These are phyloP conservation scores for Lophochroa leadbeateri DNA, from an alignment of 2,113 vertebrate genomes.

Conservation along the genomic window DNA sequence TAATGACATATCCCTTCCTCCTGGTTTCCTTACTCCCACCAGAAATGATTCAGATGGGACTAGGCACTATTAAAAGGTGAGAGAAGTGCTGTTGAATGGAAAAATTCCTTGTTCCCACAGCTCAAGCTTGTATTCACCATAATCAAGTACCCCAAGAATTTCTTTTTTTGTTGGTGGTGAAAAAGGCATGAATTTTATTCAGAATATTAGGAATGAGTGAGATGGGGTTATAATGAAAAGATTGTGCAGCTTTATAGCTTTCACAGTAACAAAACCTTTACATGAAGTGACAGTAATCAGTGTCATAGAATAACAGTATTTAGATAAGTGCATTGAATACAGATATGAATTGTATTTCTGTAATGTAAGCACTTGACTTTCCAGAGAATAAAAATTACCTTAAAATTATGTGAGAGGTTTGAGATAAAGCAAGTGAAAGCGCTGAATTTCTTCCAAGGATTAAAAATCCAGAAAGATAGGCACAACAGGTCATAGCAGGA, in stretches of 20 bases:
- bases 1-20: not conserved
- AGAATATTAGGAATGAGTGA: not conserved
- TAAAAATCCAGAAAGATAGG: slow-evolving; percentile 44
- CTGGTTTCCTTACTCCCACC: not conserved
- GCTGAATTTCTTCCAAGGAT: slow-evolving; percentile 39
- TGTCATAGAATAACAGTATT: slow-evolving; percentile 37
- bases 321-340: slow-evolving; percentile 37
- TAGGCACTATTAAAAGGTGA: not conserved
- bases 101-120: not conserved
- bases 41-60: not conserved
- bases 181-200: slow-evolving; percentile 27
- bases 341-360: slow-evolving; percentile 25
- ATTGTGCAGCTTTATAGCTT: slow-evolving; percentile 15
- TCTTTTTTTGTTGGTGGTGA: not conserved
- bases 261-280: slow-evolving; percentile 35
- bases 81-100: not conserved
- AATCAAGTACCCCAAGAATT: not conserved
- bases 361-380: slow-evolving; percentile 23
- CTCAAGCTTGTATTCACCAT: not conserved
- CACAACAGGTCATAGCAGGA: slow-evolving; percentile 32
- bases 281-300: slow-evolving; percentile 41
- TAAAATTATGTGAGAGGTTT: slow-evolving; percentile 27
- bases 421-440: slow-evolving; percentile 34
- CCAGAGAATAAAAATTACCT: slow-evolving; percentile 35
- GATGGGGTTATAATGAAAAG: slow-evolving; percentile 30